phyloP scores from a whole-genome alignment of 2,113 vertebrate species.

The Myxocyprinus asiaticus region DNA sequence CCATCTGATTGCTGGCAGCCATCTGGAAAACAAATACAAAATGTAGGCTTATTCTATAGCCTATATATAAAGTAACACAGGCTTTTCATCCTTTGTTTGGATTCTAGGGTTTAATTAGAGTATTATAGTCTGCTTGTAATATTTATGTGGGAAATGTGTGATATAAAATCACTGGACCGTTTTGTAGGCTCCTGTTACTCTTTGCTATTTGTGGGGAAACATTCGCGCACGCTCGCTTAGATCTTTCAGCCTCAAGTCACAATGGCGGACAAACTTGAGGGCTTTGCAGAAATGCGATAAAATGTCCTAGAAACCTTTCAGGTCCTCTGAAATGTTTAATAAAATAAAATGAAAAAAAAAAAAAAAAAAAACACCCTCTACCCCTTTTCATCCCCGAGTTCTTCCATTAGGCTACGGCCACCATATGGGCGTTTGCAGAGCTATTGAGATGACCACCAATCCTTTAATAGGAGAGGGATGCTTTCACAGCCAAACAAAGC shows the following conservation, averaged over 20 bases:
- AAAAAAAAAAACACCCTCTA: conserved; percentile 83
- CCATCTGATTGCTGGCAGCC: conserved; percentile 89
- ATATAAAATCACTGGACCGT: background rate
- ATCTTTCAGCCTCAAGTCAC: conserved; percentile 79
- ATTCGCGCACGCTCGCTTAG: conserved; percentile 70
- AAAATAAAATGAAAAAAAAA: too few species aligned
- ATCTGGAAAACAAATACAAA: conserved; percentile 70
- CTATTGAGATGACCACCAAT: conserved; percentile 89
- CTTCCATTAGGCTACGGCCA: conserved; percentile 77
- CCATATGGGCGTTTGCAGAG: conserved; percentile 87
- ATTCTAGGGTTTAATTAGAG: too few species aligned
- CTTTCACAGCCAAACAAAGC: conserved; percentile 85
- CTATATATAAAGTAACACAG: too few species aligned
- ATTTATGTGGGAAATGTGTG: background rate
- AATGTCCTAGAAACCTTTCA: conserved; percentile 83
- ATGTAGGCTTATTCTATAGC: background rate
- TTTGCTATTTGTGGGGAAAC: conserved; percentile 77
- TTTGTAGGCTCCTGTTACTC: conserved; percentile 35
- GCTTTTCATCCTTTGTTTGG: too few species aligned
- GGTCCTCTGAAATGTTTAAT: conserved; percentile 87
- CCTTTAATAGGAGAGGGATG: conserved; percentile 83
- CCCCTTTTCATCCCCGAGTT: conserved; percentile 83
- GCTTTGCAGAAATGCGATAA: conserved; percentile 82
- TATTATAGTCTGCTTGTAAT: too few species aligned
- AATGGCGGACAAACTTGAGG: conserved; percentile 78